phyloP scores from a whole-genome alignment of 2,797 vertebrate genomes.

The Lateolabrax maculatus region DNA sequence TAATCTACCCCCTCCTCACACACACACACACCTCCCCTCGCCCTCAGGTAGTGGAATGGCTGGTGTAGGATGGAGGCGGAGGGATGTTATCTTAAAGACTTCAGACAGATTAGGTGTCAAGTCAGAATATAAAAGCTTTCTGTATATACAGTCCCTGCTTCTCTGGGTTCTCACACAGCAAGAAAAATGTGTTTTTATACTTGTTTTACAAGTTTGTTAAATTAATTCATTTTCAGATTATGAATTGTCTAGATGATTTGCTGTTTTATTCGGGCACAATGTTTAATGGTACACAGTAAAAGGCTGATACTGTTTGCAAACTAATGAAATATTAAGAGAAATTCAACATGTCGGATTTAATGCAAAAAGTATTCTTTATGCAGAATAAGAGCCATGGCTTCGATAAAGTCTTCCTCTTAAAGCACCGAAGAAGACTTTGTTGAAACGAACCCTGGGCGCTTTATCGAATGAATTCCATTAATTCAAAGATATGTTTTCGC shows the following conservation, averaged over 20 bases:
- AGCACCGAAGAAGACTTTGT: background rate
- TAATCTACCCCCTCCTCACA: constrained; percentile 19
- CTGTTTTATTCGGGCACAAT: background rate
- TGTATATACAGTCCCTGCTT: background rate
- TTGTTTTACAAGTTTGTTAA: background rate
- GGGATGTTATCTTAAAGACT: constrained; percentile 31
- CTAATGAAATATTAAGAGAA: background rate
- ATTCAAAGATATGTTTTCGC: background rate
- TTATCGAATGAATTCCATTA: background rate
- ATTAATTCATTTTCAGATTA: background rate
- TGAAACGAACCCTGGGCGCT: background rate
- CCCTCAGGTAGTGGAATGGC: constrained; percentile 39
- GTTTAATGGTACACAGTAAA: background rate
- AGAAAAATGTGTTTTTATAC: background rate
- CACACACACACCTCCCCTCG: background rate
- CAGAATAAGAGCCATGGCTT: background rate
- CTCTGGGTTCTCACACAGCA: background rate
- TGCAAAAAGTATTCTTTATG: background rate
- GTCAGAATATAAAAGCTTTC: constrained; percentile 25
- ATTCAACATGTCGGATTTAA: background rate
- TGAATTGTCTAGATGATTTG: background rate
- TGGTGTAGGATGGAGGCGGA: background rate
- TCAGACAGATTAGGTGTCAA: constrained; percentile 37
- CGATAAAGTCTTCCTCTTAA: background rate
- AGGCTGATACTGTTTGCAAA: background rate